Evolutionary conservation across 2,888 invertebrate genomes (phyloP).

Genomic region (Pegoplata infirma): DNA sequence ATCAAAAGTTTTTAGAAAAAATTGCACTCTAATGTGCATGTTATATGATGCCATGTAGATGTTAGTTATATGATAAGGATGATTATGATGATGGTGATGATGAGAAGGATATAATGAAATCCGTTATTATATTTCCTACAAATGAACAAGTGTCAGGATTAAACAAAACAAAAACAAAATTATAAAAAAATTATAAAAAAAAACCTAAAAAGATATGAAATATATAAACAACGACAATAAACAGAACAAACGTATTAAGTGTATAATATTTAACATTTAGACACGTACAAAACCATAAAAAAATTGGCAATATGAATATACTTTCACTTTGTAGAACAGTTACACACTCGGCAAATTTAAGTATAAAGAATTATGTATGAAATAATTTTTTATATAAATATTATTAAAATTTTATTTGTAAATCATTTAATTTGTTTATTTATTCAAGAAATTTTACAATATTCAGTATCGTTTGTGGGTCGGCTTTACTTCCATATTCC

Average conservation of each 20-base stretch:
- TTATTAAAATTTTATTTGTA: too few relatives aligned
- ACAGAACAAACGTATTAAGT: conserved; percentile 27
- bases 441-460: too few relatives aligned
- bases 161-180: conserved; percentile 12
- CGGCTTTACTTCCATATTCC: too few relatives aligned
- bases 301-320: not conserved
- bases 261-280: conserved; percentile 39
- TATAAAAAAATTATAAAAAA: not conserved
- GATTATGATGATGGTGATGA: conserved; percentile 6
- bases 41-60: conserved; percentile 21
- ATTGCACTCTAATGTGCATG: too few relatives aligned
- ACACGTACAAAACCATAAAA: conserved; percentile 30
- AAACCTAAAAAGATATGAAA: not conserved
- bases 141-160: conserved; percentile 53
- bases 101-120: conserved; percentile 44
- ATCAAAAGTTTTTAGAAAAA: too few relatives aligned
- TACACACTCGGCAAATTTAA: too few relatives aligned
- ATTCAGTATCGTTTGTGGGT: too few relatives aligned
- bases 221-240: conserved; percentile 15
- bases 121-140: conserved; percentile 44
- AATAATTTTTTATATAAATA: too few relatives aligned
- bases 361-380: not conserved
- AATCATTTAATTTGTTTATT: too few relatives aligned
- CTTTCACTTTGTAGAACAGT: not conserved
- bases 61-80: not conserved